Percentiles rank a stretch among this genome's conserved stretches.
Conservation (phyloP, 2,113 vertebrate genomes). For the Tachysurus vachellii region DNA sequence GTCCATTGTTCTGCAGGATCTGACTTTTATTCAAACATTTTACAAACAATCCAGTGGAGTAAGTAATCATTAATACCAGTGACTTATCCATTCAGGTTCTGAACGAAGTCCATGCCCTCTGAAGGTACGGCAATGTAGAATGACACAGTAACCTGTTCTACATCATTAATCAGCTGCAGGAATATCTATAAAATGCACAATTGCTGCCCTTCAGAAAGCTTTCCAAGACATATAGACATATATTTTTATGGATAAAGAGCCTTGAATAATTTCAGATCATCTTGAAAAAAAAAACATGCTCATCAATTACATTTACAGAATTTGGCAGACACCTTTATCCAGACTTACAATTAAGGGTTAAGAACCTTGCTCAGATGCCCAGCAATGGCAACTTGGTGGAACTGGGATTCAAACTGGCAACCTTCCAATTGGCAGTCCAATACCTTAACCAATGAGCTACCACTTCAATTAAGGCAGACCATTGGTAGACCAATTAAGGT, state of each 20-base stretch:
- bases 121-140: neutral
- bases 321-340: no score
- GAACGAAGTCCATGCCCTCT: neutral
- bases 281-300: neutral
- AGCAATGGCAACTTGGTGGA: no score
- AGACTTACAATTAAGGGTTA: no score
- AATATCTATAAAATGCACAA: neutral
- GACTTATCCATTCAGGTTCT: neutral
- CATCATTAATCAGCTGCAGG: neutral
- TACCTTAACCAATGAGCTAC: no score
- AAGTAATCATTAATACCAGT: neutral
- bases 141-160: constrained; percentile 8
- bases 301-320: neutral
- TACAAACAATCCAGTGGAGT: neutral
- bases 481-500: no score
- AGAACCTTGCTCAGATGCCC: no score
- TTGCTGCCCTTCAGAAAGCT: neutral
- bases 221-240: neutral
- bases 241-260: neutral
- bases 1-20: neutral
- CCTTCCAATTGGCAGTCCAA: no score
- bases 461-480: no score
- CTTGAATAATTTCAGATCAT: neutral
- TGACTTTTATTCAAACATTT: neutral
- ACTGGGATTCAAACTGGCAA: no score